Base-by-base conservation (phyloP, 30 jellyfish, hydroid and myxozoan genomes). In the Turritopsis rubra region DNA sequence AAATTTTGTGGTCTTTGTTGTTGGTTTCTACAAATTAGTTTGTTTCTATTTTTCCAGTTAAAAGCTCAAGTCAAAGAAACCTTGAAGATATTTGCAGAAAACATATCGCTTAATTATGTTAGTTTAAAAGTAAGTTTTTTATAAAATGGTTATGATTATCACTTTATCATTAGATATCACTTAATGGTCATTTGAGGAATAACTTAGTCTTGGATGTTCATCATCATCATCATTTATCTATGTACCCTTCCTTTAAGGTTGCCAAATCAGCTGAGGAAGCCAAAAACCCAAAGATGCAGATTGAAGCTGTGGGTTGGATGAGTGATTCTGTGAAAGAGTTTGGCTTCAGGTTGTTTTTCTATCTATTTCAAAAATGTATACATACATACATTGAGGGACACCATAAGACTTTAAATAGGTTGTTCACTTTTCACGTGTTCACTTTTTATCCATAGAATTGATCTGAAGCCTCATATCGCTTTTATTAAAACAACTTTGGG, bases 271-370 rank as follows among this genome's bases (percentile, higher is more conserved):
- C 96, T 16, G 85, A 81, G 74, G 95, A 87, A 27, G 94, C 95
- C 70, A 91, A 91, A 81, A 91, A 91, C 70, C 98, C 98, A 24
- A 91, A 91, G 75, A 76, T 89, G 53, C 96, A 86, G 70, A 78
- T 96, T 3, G 98, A 91, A 60, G 85, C 95, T 18, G 71, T 91
- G 82, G 80, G 29, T 24, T 91, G 98, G 98, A 91, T 91, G 98
- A 29, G 88, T 18, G 97, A 91, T 29, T 95, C 96, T 18, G 53
- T 91, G 73, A 84, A 73, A 31, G 98, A 91, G 81, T 91, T 91
- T 83, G 98, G 98, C 13, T 91, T 83, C 88, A 91, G 92, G 98
- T 91, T 75, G 29, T 23, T 19, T 68, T 68, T 41, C 13, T n/a
- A n/a, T n/a, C 13, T 41, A 41, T 41, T 41, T 41, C 13, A 13